Conservation (phyloP, 2,888 invertebrate species). For the Lithophane semibrunnea region DNA sequence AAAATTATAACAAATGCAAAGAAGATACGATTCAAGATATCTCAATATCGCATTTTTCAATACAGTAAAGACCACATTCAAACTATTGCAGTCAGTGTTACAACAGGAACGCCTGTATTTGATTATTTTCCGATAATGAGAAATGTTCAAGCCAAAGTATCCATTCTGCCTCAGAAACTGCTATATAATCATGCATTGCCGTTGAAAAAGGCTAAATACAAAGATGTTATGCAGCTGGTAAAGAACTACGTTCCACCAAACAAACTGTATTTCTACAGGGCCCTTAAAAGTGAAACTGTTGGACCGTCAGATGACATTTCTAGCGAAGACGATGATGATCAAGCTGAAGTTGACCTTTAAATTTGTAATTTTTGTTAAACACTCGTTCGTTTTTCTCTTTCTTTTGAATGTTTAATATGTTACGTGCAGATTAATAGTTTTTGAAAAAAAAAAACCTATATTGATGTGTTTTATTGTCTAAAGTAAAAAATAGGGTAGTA, state of each 20-base stretch:
- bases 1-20: no score
- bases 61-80: no score
- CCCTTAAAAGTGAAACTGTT: neutral
- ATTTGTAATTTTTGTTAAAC: neutral
- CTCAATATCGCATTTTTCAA: no score
- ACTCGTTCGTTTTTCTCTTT: neutral
- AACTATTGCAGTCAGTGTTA: no score
- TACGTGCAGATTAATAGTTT: neutral
- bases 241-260: conserved; percentile 14
- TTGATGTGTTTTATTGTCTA: neutral
- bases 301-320: neutral
- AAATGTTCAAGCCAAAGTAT: no score
- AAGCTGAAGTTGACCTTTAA: conserved; percentile 9
- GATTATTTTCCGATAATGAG: no score
- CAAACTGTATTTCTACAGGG: conserved; percentile 8
- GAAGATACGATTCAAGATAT: no score
- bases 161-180: neutral
- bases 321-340: conserved; percentile 9
- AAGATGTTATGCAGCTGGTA: neutral
- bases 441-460: neutral
- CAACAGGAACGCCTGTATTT: no score
- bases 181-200: conserved; percentile 2
- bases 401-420: neutral
- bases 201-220: conserved; percentile 12
- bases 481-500: neutral